Percentiles rank a stretch among this genome's conserved stretches.
Evolutionary conservation across 1,140 invertebrate genomes (phyloP).

Genomic region (Philopotamus ludificatus): DNA sequence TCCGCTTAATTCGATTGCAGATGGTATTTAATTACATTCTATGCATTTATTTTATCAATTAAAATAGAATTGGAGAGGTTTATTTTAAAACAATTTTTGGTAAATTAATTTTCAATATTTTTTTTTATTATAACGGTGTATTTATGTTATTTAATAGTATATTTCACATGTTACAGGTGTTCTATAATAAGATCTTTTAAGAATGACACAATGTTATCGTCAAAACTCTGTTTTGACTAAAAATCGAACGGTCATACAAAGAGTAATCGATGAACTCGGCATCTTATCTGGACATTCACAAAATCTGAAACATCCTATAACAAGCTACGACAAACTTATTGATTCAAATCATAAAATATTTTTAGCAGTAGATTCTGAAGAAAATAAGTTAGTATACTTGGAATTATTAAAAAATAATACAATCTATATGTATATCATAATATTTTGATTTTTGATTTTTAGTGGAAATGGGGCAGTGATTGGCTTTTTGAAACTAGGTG

Average conservation of each 20-base stretch:
- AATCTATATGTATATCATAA: neutral
- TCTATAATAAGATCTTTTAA: neutral
- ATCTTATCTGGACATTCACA: constrained; percentile 32
- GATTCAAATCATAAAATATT: constrained; percentile 37
- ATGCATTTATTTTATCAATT: neutral
- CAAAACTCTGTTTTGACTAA: neutral
- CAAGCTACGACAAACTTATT: constrained; percentile 34
- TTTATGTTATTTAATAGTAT: neutral
- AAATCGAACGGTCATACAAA: neutral
- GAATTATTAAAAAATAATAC: neutral
- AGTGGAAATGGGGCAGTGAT: constrained; percentile 33
- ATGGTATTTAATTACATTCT: neutral
- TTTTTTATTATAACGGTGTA: neutral
- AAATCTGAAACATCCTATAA: constrained; percentile 36
- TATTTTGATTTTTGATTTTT: neutral
- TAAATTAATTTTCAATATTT: neutral
- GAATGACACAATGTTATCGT: neutral
- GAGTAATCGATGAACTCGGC: constrained; percentile 21
- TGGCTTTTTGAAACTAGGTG: constrained; percentile 36
- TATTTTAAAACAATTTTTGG: neutral
- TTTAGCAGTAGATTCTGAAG: constrained; percentile 31
- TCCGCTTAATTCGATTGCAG: no score
- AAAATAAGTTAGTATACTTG: constrained; percentile 26
- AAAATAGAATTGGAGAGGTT: no score
- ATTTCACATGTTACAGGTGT: neutral